Conservation (phyloP, 92 coral and sea anemone genomes). For the Epizoanthus illoricatus region DNA sequence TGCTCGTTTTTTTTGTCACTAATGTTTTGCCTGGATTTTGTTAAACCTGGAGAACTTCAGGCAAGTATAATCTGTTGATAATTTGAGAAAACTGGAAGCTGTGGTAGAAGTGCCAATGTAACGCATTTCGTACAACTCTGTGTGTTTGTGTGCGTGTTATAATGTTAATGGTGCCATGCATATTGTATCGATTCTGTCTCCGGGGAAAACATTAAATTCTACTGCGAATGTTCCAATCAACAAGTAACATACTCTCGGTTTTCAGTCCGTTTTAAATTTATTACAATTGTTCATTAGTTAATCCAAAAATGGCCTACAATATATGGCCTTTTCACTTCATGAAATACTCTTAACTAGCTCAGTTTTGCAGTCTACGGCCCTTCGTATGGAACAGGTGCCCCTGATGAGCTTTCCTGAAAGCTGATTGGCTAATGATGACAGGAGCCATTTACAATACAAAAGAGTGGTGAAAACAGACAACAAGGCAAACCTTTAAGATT, state of each 20-base stretch:
- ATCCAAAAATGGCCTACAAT: not conserved
- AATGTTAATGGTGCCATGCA: too few species aligned
- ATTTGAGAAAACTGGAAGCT: not conserved
- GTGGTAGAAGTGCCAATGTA: not conserved
- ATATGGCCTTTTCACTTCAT: not conserved
- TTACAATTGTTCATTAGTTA: not conserved
- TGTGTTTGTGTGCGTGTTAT: not conserved
- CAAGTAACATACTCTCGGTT: not conserved
- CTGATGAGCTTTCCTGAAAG: not conserved
- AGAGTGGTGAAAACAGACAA: not conserved
- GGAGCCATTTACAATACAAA: not conserved
- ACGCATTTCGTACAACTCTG: not conserved
- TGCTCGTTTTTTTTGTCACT: not conserved
- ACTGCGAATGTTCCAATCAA: not conserved
- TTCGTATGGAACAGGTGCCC: slow-evolving; percentile 7
- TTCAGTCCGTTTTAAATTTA: not conserved
- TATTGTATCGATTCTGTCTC: too few species aligned
- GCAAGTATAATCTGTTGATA: not conserved
- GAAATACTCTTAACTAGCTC: not conserved
- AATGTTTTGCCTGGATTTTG: not conserved
- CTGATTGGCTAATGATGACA: slow-evolving; percentile 12
- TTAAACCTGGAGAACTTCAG: not conserved
- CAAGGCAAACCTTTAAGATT: too few species aligned
- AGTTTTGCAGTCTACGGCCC: too few species aligned
- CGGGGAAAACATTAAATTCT: not conserved